These are phyloP conservation scores for Paradisaea rubra DNA, from an alignment of 2,113 vertebrate species.

Conservation along the genomic window DNA sequence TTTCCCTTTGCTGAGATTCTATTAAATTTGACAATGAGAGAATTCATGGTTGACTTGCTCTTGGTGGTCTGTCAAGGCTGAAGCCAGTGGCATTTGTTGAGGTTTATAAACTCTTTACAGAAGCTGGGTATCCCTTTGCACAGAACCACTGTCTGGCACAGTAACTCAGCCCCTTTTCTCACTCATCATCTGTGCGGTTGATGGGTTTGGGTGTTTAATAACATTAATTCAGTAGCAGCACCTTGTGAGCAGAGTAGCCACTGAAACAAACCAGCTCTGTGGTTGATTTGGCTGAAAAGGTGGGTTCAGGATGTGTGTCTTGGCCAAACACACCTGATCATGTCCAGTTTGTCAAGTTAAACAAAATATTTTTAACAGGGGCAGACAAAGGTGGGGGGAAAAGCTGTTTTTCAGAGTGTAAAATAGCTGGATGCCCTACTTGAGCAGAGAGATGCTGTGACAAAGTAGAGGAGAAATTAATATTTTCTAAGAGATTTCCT, in stretches of 20 bases:
- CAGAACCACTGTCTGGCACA: not conserved
- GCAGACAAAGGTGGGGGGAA: not conserved
- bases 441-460: not conserved
- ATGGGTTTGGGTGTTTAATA: not conserved
- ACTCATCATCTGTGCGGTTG: not conserved
- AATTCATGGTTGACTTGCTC: conserved; percentile 24
- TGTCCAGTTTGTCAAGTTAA: not conserved
- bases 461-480: not conserved
- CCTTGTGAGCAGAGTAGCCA: not conserved
- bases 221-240: not conserved
- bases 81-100: not conserved
- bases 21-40: conserved; percentile 46
- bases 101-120: not conserved
- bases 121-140: not conserved
- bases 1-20: conserved; percentile 17
- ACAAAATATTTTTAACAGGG: not conserved
- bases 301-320: not conserved
- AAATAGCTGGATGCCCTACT: not conserved
- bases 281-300: not conserved
- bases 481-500: not conserved
- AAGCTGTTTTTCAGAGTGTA: not conserved
- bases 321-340: not conserved
- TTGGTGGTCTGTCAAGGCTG: conserved; percentile 28
- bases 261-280: not conserved
- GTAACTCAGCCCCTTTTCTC: not conserved